Evolutionary conservation across 2,113 vertebrate species (phyloP), one percentile per base, ranked within the genome.

Genomic region (Ceyx margarethae): DNA sequence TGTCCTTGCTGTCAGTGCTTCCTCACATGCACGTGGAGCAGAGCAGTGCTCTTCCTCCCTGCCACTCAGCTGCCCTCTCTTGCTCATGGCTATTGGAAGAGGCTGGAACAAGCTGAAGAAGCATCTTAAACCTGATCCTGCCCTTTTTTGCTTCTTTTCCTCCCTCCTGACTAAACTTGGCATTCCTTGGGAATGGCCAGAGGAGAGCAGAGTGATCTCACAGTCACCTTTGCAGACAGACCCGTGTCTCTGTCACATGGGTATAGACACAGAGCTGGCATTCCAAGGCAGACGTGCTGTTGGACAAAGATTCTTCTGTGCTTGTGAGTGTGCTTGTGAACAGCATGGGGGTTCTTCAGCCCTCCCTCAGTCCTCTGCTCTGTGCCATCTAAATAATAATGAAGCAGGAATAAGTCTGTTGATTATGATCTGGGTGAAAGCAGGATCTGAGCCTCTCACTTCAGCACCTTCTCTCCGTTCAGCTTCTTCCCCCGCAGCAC

Each of bases 1-100:
- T 81, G 89, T 90, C 94, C 91, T 96, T 95, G 87, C 68, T 35
- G 62, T 17, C n/a, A 23, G 67, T 48, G 58, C 81, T 82, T 69
- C 48, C 48, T 50, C 28, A 1, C 33, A 64, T 81, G 50, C 77
- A 73, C 87, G 71, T 28, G n/a, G 0, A 11, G 74, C 42, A 88
- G 50, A 64, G 45, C 51, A 6, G 40, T 29, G 71, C 48, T 74
- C 71, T 50, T 61, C 46, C 31, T 56, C 74, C n/a, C 29, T 84
- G 75, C 60, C 71, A 53, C 13, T 45, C 60, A 80, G 56, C 31
- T 89, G 75, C 84, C 72, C 78, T 87, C 50, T 3, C 10, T 15
- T 85, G 77, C 83, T 90, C 10, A 0, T 64, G 89, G 67, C 67
- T 80, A 2, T 74, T 77, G 81, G 50, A 91, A 66, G 62, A 40